phyloP scores from a whole-genome alignment of 2,797 vertebrate species.

The Borostomias antarcticus region DNA sequence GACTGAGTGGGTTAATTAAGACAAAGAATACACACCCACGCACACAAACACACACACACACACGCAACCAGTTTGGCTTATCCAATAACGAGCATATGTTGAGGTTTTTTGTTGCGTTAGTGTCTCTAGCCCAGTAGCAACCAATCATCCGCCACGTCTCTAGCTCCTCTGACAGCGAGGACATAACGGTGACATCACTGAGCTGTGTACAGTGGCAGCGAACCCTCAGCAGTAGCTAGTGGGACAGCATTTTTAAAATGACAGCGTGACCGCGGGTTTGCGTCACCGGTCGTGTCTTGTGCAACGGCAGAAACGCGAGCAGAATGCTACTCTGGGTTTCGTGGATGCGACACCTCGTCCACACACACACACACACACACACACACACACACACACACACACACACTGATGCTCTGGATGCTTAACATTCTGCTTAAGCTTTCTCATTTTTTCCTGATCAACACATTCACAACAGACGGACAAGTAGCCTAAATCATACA shows the following conservation, averaged over 20 bases:
- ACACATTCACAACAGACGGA: not conserved
- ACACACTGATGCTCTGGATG: constrained; percentile 16
- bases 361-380: constrained; percentile 8
- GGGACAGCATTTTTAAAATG: constrained; percentile 25
- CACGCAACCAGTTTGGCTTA: too few species aligned
- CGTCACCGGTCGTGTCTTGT: constrained; percentile 39
- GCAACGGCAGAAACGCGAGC: constrained; percentile 26
- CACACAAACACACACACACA: constrained; percentile 12
- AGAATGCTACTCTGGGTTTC: constrained; percentile 24
- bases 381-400: constrained; percentile 4
- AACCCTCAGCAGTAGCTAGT: constrained; percentile 35
- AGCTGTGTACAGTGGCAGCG: constrained; percentile 34
- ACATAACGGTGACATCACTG: constrained; percentile 48
- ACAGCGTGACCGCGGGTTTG: constrained; percentile 13
- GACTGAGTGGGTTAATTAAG: constrained; percentile 50
- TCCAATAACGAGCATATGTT: not conserved
- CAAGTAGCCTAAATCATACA: not conserved
- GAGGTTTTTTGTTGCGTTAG: constrained; percentile 18
- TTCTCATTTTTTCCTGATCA: not conserved
- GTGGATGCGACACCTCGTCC: not conserved
- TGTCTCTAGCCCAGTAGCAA: constrained; percentile 34
- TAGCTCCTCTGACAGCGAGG: constrained; percentile 28
- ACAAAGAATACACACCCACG: constrained; percentile 14
- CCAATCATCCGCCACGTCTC: constrained; percentile 21
- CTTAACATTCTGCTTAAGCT: constrained; percentile 26